Percentiles rank a stretch among this genome's conserved stretches.
Evolutionary conservation across 92 coral and sea anemone genomes (phyloP).

Genomic region (Palythoa grandiflora): DNA sequence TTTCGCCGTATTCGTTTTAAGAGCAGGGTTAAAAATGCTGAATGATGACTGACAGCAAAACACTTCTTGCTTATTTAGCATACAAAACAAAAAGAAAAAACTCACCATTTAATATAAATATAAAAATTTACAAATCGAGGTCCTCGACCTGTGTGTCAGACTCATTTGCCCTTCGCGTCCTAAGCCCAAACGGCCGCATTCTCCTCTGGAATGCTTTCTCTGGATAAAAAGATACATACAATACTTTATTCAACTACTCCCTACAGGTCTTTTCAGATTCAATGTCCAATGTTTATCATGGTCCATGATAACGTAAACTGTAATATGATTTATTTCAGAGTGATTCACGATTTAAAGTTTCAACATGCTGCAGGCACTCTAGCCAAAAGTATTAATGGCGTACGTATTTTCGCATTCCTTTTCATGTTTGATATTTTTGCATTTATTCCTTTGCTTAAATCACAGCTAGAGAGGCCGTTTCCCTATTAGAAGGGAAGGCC

Average conservation of each 20-base stretch:
- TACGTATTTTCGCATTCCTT: no score
- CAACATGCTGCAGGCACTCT: no score
- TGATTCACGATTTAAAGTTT: no score
- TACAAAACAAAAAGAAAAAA: neutral
- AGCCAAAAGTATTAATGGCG: no score
- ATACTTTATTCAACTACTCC: neutral
- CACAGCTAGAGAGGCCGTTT: no score
- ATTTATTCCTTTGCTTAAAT: no score
- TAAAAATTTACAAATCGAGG: neutral
- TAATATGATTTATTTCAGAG: no score
- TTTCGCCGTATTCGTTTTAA: no score
- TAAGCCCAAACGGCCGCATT: neutral
- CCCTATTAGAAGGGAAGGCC: no score
- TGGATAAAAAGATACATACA: neutral
- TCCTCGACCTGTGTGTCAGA: constrained; percentile 19
- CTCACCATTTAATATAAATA: neutral
- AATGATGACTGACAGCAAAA: no score
- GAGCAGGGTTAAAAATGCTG: no score
- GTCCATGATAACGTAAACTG: neutral
- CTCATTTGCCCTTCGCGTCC: neutral
- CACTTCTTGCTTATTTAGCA: neutral
- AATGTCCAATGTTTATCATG: neutral
- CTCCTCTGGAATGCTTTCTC: constrained; percentile 1
- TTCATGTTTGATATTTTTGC: no score
- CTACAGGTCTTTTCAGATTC: neutral